A percentile compares a stretch with the other conserved stretches of the same genome.
Evolutionary conservation across 1,140 invertebrate genomes (phyloP).

Genomic region (Tenebrio molitor): DNA sequence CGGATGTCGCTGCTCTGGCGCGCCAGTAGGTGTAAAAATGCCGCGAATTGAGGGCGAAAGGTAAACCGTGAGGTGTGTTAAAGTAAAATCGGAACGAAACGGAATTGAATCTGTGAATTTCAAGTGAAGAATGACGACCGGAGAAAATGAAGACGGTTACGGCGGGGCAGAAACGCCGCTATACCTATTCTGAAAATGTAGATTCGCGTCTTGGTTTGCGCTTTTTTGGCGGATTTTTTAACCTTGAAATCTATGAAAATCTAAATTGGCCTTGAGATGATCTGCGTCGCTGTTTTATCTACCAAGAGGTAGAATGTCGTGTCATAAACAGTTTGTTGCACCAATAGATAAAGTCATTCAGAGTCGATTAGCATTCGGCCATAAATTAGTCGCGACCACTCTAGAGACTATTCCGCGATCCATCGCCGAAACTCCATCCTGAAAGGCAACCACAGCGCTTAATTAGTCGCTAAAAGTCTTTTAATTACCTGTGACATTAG

Average conservation of each 20-base stretch:
- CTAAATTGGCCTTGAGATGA: neutral
- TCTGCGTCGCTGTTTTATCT: neutral
- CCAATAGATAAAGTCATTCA: slow-evolving; percentile 9
- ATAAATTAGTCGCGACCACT: neutral
- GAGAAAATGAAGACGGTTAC: neutral
- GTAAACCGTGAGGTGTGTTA: slow-evolving; percentile 64
- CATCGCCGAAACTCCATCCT: too few relatives aligned
- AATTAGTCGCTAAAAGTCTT: too few relatives aligned
- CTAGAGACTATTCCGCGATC: too few relatives aligned
- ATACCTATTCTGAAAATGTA: neutral
- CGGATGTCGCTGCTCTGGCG: slow-evolving; percentile 50
- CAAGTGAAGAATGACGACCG: neutral
- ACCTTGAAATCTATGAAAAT: slow-evolving; percentile 4
- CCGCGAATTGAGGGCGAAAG: slow-evolving; percentile 65
- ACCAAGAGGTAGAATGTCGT: neutral
- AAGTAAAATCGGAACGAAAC: slow-evolving; percentile 62
- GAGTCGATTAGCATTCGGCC: neutral
- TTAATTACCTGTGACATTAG: too few relatives aligned
- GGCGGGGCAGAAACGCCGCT: too few relatives aligned
- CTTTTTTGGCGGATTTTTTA: neutral
- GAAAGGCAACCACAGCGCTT: too few relatives aligned
- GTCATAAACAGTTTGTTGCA: slow-evolving; percentile 21
- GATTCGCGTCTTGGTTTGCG: too few relatives aligned
- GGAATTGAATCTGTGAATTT: slow-evolving; percentile 47
- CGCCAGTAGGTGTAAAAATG: slow-evolving; percentile 64